phyloP scores from a whole-genome alignment of 2,888 invertebrate genomes.

The Hedychridium roseum region DNA sequence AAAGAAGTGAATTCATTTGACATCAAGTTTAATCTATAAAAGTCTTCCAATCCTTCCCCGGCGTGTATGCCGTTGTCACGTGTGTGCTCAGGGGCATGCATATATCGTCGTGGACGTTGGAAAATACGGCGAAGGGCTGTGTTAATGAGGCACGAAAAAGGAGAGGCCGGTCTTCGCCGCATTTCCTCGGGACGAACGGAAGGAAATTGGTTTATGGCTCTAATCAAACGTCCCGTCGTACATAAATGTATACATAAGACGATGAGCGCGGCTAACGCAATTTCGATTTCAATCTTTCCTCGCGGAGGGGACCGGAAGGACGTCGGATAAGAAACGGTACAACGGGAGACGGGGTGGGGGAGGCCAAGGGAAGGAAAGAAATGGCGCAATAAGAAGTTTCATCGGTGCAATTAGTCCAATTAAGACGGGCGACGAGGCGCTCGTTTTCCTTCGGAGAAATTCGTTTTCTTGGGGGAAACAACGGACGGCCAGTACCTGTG shows the following conservation, averaged over 20 bases:
- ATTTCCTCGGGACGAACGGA: slow-evolving; percentile 9
- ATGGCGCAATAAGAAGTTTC: neutral
- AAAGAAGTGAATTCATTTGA: slow-evolving; percentile 33
- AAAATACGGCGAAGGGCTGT: slow-evolving; percentile 9
- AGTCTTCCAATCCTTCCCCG: slow-evolving; percentile 51
- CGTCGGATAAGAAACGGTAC: too few species aligned
- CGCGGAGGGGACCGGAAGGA: neutral
- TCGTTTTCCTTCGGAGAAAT: too few species aligned
- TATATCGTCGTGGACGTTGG: slow-evolving; percentile 18
- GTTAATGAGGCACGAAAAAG: slow-evolving; percentile 6
- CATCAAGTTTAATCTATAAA: slow-evolving; percentile 45
- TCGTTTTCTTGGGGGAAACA: too few species aligned
- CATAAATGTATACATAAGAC: neutral
- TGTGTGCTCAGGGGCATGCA: slow-evolving; percentile 31
- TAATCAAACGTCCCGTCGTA: neutral
- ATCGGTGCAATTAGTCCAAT: neutral
- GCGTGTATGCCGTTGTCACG: slow-evolving; percentile 26
- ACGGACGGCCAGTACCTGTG: too few species aligned
- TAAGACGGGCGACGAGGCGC: too few species aligned
- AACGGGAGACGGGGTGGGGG: too few species aligned
- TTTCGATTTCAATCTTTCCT: neutral
- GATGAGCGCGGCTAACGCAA: too few species aligned
- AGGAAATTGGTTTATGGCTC: neutral
- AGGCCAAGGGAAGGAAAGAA: neutral
- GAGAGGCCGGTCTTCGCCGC: slow-evolving; percentile 15